Conservation (phyloP, 2,113 vertebrate species). For the Xenopus laevis region DNA sequence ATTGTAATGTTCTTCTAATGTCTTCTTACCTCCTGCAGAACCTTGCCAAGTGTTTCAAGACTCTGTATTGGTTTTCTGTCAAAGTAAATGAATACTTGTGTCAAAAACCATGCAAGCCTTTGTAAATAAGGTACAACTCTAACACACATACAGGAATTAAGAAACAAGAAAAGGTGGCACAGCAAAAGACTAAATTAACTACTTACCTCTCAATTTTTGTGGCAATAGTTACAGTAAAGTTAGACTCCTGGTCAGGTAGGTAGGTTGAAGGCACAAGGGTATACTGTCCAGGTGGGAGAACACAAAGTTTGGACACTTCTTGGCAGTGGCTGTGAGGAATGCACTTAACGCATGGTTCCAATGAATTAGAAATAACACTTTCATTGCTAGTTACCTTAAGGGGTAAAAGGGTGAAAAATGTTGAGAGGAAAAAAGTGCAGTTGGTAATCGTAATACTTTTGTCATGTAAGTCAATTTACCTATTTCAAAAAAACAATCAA, state of each 20-base stretch:
- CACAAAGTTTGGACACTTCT: conserved; percentile 79
- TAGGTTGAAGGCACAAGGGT: conserved; percentile 87
- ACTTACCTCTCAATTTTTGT: conserved; percentile 59
- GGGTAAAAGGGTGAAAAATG: too few relatives aligned
- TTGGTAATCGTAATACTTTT: too few relatives aligned
- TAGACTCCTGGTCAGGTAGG: conserved; percentile 73
- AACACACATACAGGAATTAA: too few relatives aligned
- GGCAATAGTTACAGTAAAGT: conserved; percentile 78
- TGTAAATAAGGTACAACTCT: too few relatives aligned
- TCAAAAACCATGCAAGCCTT: too few relatives aligned
- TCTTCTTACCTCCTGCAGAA: conserved; percentile 71
- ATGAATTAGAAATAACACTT: conserved; percentile 43
- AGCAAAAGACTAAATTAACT: background rate
- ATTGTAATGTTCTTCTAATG: conserved; percentile 49
- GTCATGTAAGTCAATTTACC: too few relatives aligned
- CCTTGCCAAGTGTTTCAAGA: conserved; percentile 72
- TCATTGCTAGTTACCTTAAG: conserved; percentile 54
- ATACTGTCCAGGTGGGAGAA: conserved; percentile 76
- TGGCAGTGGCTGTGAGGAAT: conserved; percentile 83
- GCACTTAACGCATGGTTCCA: conserved; percentile 79
- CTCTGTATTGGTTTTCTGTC: conserved; percentile 77
- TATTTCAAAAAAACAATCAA: too few relatives aligned
- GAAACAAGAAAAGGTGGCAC: too few relatives aligned
- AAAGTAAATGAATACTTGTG: conserved; percentile 21
- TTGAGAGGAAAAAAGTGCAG: too few relatives aligned